Evolutionary conservation across 2,113 vertebrate species (phyloP).

Genomic region (Oncorhynchus mykiss): DNA sequence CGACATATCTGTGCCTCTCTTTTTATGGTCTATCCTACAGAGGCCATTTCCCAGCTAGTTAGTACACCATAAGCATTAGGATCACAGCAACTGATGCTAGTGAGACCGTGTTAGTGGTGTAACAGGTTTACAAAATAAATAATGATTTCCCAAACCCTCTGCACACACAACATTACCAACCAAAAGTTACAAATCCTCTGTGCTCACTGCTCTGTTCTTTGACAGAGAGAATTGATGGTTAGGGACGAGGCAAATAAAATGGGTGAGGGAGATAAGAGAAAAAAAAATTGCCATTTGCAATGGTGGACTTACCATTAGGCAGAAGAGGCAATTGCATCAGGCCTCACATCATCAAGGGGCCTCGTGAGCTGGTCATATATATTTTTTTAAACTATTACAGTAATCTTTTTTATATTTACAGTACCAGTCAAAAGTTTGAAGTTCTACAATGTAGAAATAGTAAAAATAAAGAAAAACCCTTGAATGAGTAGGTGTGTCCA

Average conservation of each 20-base stretch:
- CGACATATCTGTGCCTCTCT: background rate
- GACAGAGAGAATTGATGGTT: background rate
- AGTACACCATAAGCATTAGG: background rate
- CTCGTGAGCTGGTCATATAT: too few relatives aligned
- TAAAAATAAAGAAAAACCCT: too few relatives aligned
- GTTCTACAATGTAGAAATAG: too few relatives aligned
- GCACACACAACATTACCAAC: background rate
- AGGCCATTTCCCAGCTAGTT: background rate
- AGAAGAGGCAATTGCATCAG: too few relatives aligned
- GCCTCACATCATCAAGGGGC: too few relatives aligned
- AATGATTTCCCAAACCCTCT: background rate
- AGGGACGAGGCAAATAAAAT: background rate
- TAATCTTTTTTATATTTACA: too few relatives aligned
- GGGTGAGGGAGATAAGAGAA: background rate
- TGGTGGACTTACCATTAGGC: too few relatives aligned
- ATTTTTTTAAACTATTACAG: too few relatives aligned
- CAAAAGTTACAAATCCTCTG: background rate
- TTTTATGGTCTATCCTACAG: background rate
- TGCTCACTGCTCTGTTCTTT: background rate
- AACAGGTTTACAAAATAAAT: background rate
- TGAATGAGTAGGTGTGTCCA: too few relatives aligned
- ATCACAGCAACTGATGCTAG: background rate
- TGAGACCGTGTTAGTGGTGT: background rate
- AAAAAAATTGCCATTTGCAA: too few relatives aligned
- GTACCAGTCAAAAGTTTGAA: too few relatives aligned